These are phyloP conservation scores for Eurosta solidaginis DNA, from an alignment of 1,140 invertebrate genomes.

Conservation along the genomic window DNA sequence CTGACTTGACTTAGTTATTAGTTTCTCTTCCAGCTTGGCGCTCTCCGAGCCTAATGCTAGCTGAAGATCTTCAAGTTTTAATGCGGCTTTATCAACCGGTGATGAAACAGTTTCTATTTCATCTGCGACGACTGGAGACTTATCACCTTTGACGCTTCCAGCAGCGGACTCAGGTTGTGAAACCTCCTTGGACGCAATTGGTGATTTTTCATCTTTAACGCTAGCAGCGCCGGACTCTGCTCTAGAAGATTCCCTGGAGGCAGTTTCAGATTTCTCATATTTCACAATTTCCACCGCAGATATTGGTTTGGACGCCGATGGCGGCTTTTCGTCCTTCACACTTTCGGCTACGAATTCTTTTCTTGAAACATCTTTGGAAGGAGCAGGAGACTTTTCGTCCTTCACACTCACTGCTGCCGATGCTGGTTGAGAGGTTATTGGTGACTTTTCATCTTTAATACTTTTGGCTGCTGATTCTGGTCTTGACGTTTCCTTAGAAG, in stretches of 20 bases:
- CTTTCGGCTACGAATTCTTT: conserved; percentile 31
- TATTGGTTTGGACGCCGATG: conserved; percentile 33
- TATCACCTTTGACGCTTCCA: neutral
- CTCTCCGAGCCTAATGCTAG: neutral
- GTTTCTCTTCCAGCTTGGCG: conserved; percentile 33
- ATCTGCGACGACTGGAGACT: neutral
- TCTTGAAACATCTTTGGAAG: conserved; percentile 29
- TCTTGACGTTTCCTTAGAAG: conserved; percentile 22
- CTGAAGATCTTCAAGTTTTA: conserved; percentile 8
- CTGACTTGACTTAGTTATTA: conserved; percentile 50
- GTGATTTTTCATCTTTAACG: conserved; percentile 37
- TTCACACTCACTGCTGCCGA: conserved; percentile 35
- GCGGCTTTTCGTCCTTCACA: conserved; percentile 36
- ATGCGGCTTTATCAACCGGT: conserved; percentile 45
- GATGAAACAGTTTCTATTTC: conserved; percentile 44
- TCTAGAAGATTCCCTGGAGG: no score
- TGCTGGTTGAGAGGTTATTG: conserved; percentile 13
- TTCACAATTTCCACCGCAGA: conserved; percentile 29
- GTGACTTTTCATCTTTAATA: conserved; percentile 26
- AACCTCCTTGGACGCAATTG: conserved; percentile 23
- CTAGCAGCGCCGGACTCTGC: conserved; percentile 36
- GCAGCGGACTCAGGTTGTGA: conserved; percentile 34
- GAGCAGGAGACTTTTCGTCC: conserved; percentile 30
- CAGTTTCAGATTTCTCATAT: neutral
- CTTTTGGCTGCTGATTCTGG: conserved; percentile 30